Evolutionary conservation across 2,888 invertebrate species (phyloP).

Genomic region (Erannis defoliaria): DNA sequence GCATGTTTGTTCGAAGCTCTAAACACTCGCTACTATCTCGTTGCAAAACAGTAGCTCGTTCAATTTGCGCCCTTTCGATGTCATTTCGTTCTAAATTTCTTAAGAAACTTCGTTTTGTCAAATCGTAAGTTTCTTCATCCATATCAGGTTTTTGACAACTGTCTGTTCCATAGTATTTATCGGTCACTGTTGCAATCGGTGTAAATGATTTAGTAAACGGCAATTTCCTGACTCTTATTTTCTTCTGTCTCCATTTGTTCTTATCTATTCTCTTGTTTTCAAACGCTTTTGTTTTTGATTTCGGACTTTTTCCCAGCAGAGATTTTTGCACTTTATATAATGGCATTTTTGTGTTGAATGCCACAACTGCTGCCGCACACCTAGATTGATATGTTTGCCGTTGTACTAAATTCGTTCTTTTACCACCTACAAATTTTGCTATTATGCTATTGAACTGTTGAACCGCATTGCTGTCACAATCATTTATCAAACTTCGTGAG

Average conservation of each 20-base stretch:
- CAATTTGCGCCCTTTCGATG: background rate
- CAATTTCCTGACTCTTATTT: background rate
- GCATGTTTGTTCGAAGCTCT: background rate
- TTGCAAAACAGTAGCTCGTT: conserved; percentile 1
- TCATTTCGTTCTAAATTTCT: conserved; percentile 9
- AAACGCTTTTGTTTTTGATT: conserved; percentile 11
- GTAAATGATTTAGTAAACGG: background rate
- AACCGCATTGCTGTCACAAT: no score
- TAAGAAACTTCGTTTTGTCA: conserved; percentile 1
- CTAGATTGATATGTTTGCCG: conserved; percentile 22
- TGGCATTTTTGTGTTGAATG: conserved; percentile 27
- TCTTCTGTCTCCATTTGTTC: conserved; percentile 3
- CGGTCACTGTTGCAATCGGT: background rate
- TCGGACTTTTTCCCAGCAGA: conserved; percentile 29
- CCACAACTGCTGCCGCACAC: no score
- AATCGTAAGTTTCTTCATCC: background rate
- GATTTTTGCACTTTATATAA: conserved; percentile 29
- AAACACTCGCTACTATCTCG: conserved; percentile 4
- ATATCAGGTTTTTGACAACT: no score
- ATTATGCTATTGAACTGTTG: no score
- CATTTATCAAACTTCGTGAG: no score
- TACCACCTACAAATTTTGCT: no score
- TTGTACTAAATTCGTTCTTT: no score
- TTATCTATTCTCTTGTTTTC: conserved; percentile 20
- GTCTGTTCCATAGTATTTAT: conserved; percentile 18